A percentile compares a stretch with the other conserved stretches of the same genome.
phyloP scores from a whole-genome alignment of 2,113 vertebrate species.

The Pelecanoides urinatrix region DNA sequence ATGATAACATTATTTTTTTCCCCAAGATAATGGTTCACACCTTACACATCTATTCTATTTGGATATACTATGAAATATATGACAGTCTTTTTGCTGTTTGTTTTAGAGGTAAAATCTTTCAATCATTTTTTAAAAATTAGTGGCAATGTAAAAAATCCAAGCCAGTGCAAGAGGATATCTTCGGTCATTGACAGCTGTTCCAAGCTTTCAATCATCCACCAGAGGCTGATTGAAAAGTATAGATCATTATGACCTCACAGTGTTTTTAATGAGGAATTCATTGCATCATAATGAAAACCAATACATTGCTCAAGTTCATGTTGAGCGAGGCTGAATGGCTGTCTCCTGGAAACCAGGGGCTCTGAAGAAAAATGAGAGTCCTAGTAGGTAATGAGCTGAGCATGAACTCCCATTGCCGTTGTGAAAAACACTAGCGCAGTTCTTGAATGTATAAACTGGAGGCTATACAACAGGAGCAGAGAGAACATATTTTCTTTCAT shows the following conservation, averaged over 20 bases:
- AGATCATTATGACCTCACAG: not conserved
- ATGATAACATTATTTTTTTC: slow-evolving; percentile 19
- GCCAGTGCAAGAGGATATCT: not conserved
- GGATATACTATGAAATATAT: not conserved
- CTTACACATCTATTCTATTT: not conserved
- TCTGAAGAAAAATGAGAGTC: slow-evolving; percentile 12
- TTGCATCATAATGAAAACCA: slow-evolving; percentile 28
- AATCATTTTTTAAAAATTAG: slow-evolving; percentile 10
- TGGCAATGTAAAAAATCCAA: not conserved
- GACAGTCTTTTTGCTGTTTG: not conserved
- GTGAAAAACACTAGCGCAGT: not conserved
- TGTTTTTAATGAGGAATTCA: slow-evolving; percentile 42
- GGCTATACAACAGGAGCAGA: not conserved
- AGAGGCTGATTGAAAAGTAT: slow-evolving; percentile 8
- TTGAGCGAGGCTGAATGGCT: not conserved
- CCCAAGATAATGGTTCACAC: not conserved
- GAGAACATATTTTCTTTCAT: not conserved
- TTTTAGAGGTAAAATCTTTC: slow-evolving; percentile 14
- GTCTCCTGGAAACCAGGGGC: not conserved
- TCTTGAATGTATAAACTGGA: not conserved
- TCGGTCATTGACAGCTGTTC: not conserved
- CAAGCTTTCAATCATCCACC: not conserved
- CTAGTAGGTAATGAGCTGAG: not conserved
- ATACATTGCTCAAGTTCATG: not conserved
- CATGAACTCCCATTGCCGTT: not conserved